Conservation (phyloP, 2,888 invertebrate genomes). For the Heterodera filipjevi region DNA sequence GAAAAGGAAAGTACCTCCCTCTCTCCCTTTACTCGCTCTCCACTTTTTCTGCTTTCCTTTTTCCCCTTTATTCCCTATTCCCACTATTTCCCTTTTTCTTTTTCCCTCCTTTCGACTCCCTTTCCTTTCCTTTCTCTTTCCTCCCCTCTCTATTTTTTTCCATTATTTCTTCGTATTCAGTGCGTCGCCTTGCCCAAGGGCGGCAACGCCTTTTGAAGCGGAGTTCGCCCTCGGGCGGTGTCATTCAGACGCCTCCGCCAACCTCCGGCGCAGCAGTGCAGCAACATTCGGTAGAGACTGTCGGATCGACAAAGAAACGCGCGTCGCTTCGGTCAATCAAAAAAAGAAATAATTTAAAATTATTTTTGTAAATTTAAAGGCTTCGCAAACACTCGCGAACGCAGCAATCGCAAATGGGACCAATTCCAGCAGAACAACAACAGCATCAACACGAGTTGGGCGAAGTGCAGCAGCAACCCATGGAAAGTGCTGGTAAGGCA, state of each 20-base stretch:
- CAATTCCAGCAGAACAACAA: not conserved
- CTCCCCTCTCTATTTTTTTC: not conserved
- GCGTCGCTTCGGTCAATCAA: conserved; percentile 50
- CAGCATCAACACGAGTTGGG: no score
- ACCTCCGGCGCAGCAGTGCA: not conserved
- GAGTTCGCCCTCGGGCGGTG: conserved; percentile 55
- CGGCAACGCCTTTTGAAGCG: conserved; percentile 63
- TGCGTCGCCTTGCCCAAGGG: conserved; percentile 62
- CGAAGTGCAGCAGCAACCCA: not conserved
- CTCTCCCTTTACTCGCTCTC: not conserved
- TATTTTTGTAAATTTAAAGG: conserved; percentile 37
- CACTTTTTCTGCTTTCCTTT: not conserved
- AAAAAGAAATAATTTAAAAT: not conserved
- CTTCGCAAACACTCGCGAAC: conserved; percentile 54
- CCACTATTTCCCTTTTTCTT: not conserved
- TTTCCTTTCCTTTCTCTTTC: not conserved
- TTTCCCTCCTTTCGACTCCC: not conserved
- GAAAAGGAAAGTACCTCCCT: no score
- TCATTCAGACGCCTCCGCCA: conserved; percentile 28
- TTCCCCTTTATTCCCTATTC: no score
- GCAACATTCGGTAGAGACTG: not conserved
- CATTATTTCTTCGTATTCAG: conserved; percentile 33
- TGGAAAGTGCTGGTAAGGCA: not conserved
- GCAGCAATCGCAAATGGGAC: conserved; percentile 23
- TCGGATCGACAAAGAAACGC: conserved; percentile 41